Conservation (phyloP, 1,140 invertebrate genomes). For the Zaprionus inermis region DNA sequence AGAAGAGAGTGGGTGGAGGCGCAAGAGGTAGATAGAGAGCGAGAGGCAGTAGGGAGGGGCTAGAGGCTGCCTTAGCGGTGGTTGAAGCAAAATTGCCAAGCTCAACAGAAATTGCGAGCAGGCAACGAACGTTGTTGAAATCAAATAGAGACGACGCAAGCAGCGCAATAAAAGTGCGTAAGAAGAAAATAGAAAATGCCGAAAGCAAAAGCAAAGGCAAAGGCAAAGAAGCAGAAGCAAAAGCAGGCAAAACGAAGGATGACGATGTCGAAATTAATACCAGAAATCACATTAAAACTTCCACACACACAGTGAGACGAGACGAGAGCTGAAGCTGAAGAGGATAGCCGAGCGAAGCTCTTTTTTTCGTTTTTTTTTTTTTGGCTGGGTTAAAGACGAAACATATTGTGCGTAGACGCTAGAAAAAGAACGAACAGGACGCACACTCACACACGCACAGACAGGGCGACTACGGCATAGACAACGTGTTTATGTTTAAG, state of each 20-base stretch:
- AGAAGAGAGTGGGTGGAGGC: neutral
- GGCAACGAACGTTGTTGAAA: constrained; percentile 65
- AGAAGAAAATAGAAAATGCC: constrained; percentile 67
- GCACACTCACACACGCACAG: constrained; percentile 31
- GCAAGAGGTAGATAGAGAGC: neutral
- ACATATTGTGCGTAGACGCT: constrained; percentile 81
- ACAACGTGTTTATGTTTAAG: constrained; percentile 81
- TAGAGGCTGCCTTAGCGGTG: constrained; percentile 7
- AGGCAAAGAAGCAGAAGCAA: constrained; percentile 2
- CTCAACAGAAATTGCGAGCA: constrained; percentile 68
- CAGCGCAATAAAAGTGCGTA: constrained; percentile 79
- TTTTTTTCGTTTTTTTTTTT: constrained; percentile 43
- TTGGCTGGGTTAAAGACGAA: constrained; percentile 81
- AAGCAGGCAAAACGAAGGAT: constrained; percentile 55
- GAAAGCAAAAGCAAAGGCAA: constrained; percentile 19
- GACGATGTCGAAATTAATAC: constrained; percentile 82
- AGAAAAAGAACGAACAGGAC: constrained; percentile 64
- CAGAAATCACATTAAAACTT: constrained; percentile 82
- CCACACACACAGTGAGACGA: constrained; percentile 48
- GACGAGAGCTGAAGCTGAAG: neutral
- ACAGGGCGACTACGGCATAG: constrained; percentile 26
- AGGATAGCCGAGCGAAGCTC: constrained; percentile 49
- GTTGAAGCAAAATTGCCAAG: constrained; percentile 59
- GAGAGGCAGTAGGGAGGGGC: neutral
- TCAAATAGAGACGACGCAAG: constrained; percentile 64